Percentiles rank a stretch among this genome's conserved stretches.
phyloP scores from a whole-genome alignment of 2,113 vertebrate species.

The Macrotis lagotis region DNA sequence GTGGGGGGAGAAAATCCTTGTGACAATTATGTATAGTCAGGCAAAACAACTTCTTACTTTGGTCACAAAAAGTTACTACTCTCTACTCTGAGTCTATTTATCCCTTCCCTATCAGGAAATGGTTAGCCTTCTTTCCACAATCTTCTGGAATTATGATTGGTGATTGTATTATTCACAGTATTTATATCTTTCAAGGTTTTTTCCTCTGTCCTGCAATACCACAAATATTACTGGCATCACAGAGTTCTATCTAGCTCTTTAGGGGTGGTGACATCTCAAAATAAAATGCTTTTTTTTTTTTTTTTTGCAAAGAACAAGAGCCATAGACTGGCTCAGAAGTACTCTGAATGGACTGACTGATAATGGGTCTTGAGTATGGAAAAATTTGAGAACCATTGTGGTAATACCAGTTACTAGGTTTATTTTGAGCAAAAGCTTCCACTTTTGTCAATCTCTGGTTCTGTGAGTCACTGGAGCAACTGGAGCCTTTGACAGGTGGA shows the following conservation, averaged over 20 bases:
- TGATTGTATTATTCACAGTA: neutral
- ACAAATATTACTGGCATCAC: neutral
- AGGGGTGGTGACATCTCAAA: too few species aligned
- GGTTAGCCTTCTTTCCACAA: neutral
- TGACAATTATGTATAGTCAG: neutral
- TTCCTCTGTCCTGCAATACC: neutral
- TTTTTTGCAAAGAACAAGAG: too few species aligned
- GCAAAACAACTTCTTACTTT: neutral
- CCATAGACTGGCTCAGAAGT: too few species aligned
- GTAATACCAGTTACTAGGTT: neutral
- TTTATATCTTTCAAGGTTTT: neutral
- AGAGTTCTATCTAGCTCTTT: neutral
- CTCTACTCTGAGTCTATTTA: neutral
- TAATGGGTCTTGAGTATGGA: neutral
- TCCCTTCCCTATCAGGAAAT: neutral
- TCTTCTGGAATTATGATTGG: neutral
- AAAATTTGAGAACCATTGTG: neutral
- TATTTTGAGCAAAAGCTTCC: neutral
- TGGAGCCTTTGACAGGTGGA: neutral
- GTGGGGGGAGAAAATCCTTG: neutral
- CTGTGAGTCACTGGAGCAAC: neutral
- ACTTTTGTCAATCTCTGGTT: neutral
- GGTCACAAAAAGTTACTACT: neutral
- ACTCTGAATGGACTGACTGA: too few species aligned
- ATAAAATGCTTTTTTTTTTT: neutral